Conservation (phyloP, 2,113 vertebrate species). For the Peromyscus leucopus region DNA sequence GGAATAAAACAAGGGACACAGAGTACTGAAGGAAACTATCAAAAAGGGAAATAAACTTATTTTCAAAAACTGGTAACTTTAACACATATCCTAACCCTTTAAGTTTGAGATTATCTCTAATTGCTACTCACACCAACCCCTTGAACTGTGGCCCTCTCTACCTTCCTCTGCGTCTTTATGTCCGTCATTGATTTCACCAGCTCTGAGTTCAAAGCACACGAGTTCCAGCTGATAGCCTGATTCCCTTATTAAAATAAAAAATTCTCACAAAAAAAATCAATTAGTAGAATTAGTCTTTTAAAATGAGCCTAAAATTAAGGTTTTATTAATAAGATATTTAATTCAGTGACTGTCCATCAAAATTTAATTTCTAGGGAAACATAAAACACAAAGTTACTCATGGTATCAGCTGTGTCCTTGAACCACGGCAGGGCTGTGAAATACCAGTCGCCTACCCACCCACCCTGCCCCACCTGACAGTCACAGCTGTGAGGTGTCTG, state of each 20-base stretch:
- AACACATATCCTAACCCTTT: slow-evolving; percentile 69
- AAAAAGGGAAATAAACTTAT: slow-evolving; percentile 41
- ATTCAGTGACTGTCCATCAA: neutral
- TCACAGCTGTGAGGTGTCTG: neutral
- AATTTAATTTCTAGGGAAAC: slow-evolving; percentile 34
- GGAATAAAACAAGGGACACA: slow-evolving; percentile 35
- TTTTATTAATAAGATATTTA: slow-evolving; percentile 3
- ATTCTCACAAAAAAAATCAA: slow-evolving; percentile 77
- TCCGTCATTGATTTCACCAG: slow-evolving; percentile 76
- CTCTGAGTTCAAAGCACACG: slow-evolving; percentile 84
- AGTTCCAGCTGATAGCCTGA: slow-evolving; percentile 79
- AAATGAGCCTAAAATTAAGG: slow-evolving; percentile 61
- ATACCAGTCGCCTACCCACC: neutral
- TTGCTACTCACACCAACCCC: slow-evolving; percentile 75
- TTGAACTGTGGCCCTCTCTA: slow-evolving; percentile 80
- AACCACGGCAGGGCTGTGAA: neutral
- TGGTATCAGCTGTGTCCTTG: neutral
- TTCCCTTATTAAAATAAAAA: slow-evolving; percentile 78
- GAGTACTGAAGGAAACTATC: slow-evolving; percentile 19
- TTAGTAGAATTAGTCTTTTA: slow-evolving; percentile 58
- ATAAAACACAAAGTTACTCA: slow-evolving; percentile 20
- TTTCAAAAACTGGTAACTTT: slow-evolving; percentile 68
- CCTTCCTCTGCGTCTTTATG: slow-evolving; percentile 77
- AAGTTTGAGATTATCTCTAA: slow-evolving; percentile 70
- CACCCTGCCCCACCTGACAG: neutral